A percentile compares a stretch with the other conserved stretches of the same genome.
phyloP scores from a whole-genome alignment of 2,888 invertebrate species.

The Carterocephalus palaemon region DNA sequence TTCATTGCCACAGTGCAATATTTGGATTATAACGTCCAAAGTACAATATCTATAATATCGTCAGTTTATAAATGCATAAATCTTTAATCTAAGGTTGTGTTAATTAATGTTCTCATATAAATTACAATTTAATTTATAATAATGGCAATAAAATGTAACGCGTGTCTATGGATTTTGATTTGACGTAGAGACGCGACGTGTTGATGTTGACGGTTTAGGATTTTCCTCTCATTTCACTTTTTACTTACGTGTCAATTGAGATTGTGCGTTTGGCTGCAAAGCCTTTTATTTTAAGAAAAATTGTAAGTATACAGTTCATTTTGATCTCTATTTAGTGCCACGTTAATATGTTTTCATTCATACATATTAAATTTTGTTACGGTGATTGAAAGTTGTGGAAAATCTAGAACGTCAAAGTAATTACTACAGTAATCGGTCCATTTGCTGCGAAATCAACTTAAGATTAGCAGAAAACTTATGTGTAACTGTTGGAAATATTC shows the following conservation, averaged over 20 bases:
- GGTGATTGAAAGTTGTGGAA: too few relatives aligned
- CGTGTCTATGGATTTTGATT: constrained; percentile 38
- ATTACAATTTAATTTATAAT: too few relatives aligned
- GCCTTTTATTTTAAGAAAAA: constrained; percentile 71
- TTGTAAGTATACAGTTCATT: constrained; percentile 61
- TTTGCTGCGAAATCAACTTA: constrained; percentile 22
- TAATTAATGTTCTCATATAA: too few relatives aligned
- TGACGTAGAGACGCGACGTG: constrained; percentile 42
- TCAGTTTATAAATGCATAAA: too few relatives aligned
- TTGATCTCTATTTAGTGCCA: too few relatives aligned
- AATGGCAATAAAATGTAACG: too few relatives aligned
- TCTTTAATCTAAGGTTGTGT: too few relatives aligned
- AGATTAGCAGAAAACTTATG: background rate
- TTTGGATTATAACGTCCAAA: too few relatives aligned
- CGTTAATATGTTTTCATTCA: constrained; percentile 19
- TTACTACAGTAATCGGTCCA: constrained; percentile 25
- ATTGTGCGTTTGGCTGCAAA: constrained; percentile 60
- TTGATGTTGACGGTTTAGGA: constrained; percentile 35
- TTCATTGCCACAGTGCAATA: too few relatives aligned
- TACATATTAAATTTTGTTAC: constrained; percentile 31
- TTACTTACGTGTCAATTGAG: constrained; percentile 74
- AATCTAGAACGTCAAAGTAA: constrained; percentile 32
- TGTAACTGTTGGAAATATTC: background rate
- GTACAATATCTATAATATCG: too few relatives aligned
- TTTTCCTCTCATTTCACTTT: constrained; percentile 55